phyloP scores from a whole-genome alignment of 2,888 invertebrate genomes.

The Drosophila demipolita region DNA sequence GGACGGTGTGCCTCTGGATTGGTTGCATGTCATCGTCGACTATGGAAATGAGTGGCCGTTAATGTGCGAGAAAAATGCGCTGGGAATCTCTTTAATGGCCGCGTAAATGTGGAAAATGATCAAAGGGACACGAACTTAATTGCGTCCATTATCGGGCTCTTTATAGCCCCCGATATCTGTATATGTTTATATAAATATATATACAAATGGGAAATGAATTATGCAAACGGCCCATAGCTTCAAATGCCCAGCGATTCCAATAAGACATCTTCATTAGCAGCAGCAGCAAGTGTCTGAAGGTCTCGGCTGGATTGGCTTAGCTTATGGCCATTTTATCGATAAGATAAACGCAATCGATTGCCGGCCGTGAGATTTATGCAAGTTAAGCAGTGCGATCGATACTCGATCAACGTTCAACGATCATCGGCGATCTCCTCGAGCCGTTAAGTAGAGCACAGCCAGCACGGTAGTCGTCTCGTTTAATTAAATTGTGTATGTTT shows the following conservation, averaged over 20 bases:
- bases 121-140: conserved; percentile 81
- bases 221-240: conserved; percentile 58
- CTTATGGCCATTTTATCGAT: conserved; percentile 26
- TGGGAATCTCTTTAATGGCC: conserved; percentile 77
- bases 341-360: conserved; percentile 38
- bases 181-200: not conserved
- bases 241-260: conserved; percentile 13
- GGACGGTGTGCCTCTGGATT: not conserved
- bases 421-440: conserved; percentile 6
- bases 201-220: conserved; percentile 79
- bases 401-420: conserved; percentile 12
- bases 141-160: conserved; percentile 75
- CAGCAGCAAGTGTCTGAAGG: conserved; percentile 9
- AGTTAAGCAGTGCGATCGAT: conserved; percentile 46
- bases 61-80: conserved; percentile 69
- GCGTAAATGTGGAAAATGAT: conserved; percentile 79
- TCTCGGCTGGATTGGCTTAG: not conserved
- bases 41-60: conserved; percentile 72
- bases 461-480: conserved; percentile 71
- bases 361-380: conserved; percentile 52
- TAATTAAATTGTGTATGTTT: conserved; percentile 79
- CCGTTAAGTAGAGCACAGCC: conserved; percentile 28
- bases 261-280: conserved; percentile 61
- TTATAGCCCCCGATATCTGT: conserved; percentile 48
- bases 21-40: conserved; percentile 47